Evolutionary conservation across 2,113 vertebrate genomes (phyloP).

Genomic region (Vombatus ursinus): DNA sequence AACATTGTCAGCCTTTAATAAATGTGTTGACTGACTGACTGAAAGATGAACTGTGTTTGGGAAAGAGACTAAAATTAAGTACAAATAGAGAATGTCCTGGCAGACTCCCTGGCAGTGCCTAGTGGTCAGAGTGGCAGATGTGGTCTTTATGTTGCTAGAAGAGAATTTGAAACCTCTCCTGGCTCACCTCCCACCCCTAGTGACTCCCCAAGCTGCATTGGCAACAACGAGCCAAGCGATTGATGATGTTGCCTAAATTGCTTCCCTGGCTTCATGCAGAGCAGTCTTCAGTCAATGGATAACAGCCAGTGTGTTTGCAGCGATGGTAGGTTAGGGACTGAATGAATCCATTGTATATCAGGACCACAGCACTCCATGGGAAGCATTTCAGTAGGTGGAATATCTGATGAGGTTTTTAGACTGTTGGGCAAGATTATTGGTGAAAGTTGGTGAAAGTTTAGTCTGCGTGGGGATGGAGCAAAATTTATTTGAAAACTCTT

Average conservation of each 20-base stretch:
- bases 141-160: slow-evolving; percentile 69
- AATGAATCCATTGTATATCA: slow-evolving; percentile 17
- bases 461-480: neutral
- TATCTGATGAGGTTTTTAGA: slow-evolving; percentile 14
- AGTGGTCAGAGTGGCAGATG: slow-evolving; percentile 65
- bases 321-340: slow-evolving; percentile 43
- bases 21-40: neutral
- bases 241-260: slow-evolving; percentile 52
- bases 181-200: slow-evolving; percentile 52
- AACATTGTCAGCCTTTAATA: neutral
- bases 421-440: slow-evolving; percentile 9
- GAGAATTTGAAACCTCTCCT: slow-evolving; percentile 69
- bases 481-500: neutral
- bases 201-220: slow-evolving; percentile 61
- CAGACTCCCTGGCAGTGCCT: slow-evolving; percentile 44
- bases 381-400: slow-evolving; percentile 18
- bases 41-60: slow-evolving; percentile 13
- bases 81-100: slow-evolving; percentile 47
- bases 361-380: neutral
- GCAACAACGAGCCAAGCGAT: slow-evolving; percentile 61
- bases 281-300: slow-evolving; percentile 39
- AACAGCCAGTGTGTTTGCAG: slow-evolving; percentile 49
- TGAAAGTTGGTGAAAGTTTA: slow-evolving; percentile 13
- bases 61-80: slow-evolving; percentile 47
- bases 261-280: slow-evolving; percentile 58